Evolutionary conservation across 2,888 invertebrate genomes (phyloP).

Genomic region (Drosophila macrospina): DNA sequence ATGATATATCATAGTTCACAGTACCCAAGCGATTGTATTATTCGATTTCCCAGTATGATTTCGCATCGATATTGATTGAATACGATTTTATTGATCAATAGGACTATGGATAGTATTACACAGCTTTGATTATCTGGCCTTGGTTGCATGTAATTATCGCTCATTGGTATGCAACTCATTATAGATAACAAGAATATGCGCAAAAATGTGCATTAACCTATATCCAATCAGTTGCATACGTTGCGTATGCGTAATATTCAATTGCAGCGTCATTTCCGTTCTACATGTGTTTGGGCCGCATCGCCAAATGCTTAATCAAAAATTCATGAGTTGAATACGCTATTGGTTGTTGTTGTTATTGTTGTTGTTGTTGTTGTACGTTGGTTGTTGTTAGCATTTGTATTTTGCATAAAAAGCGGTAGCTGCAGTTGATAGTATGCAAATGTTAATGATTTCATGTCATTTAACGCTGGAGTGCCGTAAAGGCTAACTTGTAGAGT

Average conservation of each 20-base stretch:
- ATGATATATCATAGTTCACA: not conserved
- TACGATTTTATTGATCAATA: not conserved
- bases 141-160: conserved; percentile 30
- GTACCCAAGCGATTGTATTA: not conserved
- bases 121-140: too few relatives aligned
- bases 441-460: conserved; percentile 64
- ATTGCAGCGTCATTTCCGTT: conserved; percentile 70
- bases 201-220: conserved; percentile 65
- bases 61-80: not conserved
- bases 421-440: conserved; percentile 33
- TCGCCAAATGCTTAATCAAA: conserved; percentile 76
- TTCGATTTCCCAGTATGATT: not conserved
- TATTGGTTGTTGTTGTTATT: conserved; percentile 3
- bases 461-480: conserved; percentile 36
- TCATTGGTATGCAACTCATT: conserved; percentile 46
- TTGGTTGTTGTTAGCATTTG: conserved; percentile 16
- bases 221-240: conserved; percentile 70
- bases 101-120: conserved; percentile 1
- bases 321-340: conserved; percentile 72
- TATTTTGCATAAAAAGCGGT: conserved; percentile 40
- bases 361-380: conserved; percentile 6
- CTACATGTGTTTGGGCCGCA: conserved; percentile 52
- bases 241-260: conserved; percentile 73
- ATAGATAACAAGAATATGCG: conserved; percentile 31
- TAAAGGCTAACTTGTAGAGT: not conserved